Base-by-base conservation (phyloP, 2,888 invertebrate genomes). In the Spialia ferax region DNA sequence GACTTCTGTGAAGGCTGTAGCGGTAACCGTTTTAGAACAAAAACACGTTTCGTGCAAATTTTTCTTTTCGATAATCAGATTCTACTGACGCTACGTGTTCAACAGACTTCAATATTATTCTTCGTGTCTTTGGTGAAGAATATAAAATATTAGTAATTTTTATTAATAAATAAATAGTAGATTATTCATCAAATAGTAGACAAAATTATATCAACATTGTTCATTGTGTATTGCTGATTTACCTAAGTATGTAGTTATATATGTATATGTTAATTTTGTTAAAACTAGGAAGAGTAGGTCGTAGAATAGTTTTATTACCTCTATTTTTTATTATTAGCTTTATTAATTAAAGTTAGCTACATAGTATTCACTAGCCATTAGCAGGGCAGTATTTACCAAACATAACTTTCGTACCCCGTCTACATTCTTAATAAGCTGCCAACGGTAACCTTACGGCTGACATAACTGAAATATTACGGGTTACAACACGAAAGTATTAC, bases 401-500 rank as follows among this genome's bases (percentile, higher is more conserved):
- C 66, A 66, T 60, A 66, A 60, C 60, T 61, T 67, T 67, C 55
- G 55, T 67, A 67, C 66, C 20, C 52, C 35, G 52, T 55, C 54
- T 67, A 67, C 61, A 67, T 67, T 62, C 67, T 67, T 67, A 67
- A 67, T 67, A 67, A 67, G 67, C 65, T 66, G 59, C 67, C 67
- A 66, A 66, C 59, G 52, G 59, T 66, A 66, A 66, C 59, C 65
- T 66, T 62, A 67, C 55, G 55, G 66, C 66, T 67, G 67, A 67
- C 61, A 67, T 63, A 68, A 70, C 69, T 69, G 67, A 69, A 66
- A 64, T 70, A 69, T 67, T 67, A 61, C 69, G 42, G 62, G 42
- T 72, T 72, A 63, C 70, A 70, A 63, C 65, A 70, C 67, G 61
- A 69, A 59, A 64, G 63, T 69, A 64, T 74, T 74, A 65, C 68